Percentiles rank a stretch among this genome's conserved stretches.
Evolutionary conservation across 2,888 invertebrate genomes (phyloP).

Genomic region (Lydus trimaculatus): DNA sequence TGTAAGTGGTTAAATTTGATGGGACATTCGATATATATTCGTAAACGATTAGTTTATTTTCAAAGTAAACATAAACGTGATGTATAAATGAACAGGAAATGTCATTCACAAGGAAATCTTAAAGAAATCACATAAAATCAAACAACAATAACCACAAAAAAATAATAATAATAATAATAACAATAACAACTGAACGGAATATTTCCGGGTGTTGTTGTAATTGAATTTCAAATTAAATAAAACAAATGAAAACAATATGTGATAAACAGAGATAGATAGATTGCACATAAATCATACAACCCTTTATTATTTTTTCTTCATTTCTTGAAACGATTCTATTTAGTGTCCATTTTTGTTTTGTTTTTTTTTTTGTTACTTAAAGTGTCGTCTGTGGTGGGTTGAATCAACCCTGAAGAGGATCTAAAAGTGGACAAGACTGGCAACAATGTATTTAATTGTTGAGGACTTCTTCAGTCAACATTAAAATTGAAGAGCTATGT

Average conservation of each 20-base stretch:
- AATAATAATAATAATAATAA: not conserved
- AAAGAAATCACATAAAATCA: not conserved
- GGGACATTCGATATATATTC: no score
- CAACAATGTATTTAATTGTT: constrained; percentile 49
- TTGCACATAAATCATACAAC: not conserved
- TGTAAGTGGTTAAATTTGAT: no score
- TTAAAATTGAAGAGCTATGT: constrained; percentile 41
- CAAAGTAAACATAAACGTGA: not conserved
- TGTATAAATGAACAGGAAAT: not conserved
- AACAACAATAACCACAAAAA: not conserved
- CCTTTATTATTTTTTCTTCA: not conserved
- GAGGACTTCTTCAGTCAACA: constrained; percentile 41
- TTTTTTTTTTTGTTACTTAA: not conserved
- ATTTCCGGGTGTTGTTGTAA: constrained; percentile 2
- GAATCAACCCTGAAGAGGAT: constrained; percentile 3
- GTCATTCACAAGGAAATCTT: no score
- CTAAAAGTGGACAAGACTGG: constrained; percentile 5
- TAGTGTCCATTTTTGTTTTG: not conserved
- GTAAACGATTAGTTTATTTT: no score
- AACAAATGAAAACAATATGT: not conserved
- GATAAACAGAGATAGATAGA: not conserved
- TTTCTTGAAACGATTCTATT: not conserved
- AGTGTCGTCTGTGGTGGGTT: no score
- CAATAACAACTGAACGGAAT: not conserved
- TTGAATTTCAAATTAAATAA: not conserved